Evolutionary conservation across 2,888 invertebrate species (phyloP).

Genomic region (Erynnis tages): DNA sequence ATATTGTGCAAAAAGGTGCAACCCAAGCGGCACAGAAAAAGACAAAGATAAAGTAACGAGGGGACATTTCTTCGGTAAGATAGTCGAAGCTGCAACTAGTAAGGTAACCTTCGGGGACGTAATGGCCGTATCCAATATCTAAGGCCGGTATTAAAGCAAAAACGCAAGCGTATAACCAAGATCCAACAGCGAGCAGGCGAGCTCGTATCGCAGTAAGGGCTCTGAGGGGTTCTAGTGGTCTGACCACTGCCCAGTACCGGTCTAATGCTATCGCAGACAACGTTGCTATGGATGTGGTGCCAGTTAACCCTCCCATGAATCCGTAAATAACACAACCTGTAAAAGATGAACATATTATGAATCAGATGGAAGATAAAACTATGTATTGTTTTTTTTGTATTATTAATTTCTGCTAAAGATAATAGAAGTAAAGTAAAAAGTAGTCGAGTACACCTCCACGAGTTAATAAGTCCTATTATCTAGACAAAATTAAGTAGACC

Average conservation of each 20-base stretch:
- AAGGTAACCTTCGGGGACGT: conserved; percentile 91
- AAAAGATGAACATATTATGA: conserved; percentile 47
- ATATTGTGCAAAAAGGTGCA: conserved; percentile 86
- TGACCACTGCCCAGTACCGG: conserved; percentile 90
- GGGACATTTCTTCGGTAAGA: conserved; percentile 83
- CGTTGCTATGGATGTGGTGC: conserved; percentile 90
- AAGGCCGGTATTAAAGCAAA: conserved; percentile 87
- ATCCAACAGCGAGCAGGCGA: conserved; percentile 81
- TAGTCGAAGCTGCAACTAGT: conserved; percentile 94
- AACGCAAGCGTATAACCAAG: conserved; percentile 88
- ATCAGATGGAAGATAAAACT: background rate
- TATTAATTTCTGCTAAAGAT: no score
- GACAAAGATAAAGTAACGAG: conserved; percentile 86
- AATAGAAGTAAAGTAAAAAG: no score
- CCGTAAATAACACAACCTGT: conserved; percentile 90
- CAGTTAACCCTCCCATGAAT: conserved; percentile 90
- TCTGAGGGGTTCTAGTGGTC: conserved; percentile 86
- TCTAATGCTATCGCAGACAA: conserved; percentile 90
- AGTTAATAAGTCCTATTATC: no score
- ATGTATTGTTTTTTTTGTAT: no score
- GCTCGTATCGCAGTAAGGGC: conserved; percentile 83
- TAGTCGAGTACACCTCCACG: no score
- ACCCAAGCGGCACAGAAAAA: conserved; percentile 90
- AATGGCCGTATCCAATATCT: conserved; percentile 86
- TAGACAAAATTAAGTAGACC: no score